Conservation (phyloP, 2,888 invertebrate genomes). For the Poecilobothrus nobilitatus region DNA sequence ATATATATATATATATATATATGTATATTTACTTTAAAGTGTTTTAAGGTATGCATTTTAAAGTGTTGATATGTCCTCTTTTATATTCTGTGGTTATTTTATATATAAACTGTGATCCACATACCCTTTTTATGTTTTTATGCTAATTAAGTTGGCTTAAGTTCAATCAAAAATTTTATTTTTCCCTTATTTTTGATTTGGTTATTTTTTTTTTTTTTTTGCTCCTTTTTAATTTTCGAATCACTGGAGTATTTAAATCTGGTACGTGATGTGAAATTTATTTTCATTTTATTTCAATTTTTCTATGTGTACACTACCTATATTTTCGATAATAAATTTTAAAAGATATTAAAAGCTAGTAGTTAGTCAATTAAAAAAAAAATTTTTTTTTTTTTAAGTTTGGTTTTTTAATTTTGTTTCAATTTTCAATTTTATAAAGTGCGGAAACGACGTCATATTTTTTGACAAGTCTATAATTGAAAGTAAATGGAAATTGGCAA, state of each 20-base stretch:
- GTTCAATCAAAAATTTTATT: neutral
- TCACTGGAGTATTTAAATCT: neutral
- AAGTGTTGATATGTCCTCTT: too few relatives aligned
- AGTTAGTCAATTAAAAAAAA: conserved; percentile 2
- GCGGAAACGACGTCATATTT: too few relatives aligned
- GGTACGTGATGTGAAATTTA: neutral
- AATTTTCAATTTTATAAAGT: too few relatives aligned
- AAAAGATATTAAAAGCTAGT: neutral
- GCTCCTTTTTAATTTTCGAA: neutral
- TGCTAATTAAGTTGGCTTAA: neutral
- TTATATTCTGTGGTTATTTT: too few relatives aligned
- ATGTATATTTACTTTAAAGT: too few relatives aligned
- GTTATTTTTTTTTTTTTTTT: too few relatives aligned
- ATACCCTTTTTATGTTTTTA: neutral
- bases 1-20: too few relatives aligned
- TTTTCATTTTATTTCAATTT: neutral
- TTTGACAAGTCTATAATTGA: neutral
- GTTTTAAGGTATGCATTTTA: too few relatives aligned
- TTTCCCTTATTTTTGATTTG: neutral
- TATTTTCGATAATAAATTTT: neutral
- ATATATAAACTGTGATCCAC: too few relatives aligned
- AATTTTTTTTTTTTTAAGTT: neutral
- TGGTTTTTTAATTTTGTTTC: neutral
- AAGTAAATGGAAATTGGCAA: neutral
- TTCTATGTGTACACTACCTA: neutral